phyloP scores from a whole-genome alignment of 2,797 vertebrate species.

The Spinus olivaceus region DNA sequence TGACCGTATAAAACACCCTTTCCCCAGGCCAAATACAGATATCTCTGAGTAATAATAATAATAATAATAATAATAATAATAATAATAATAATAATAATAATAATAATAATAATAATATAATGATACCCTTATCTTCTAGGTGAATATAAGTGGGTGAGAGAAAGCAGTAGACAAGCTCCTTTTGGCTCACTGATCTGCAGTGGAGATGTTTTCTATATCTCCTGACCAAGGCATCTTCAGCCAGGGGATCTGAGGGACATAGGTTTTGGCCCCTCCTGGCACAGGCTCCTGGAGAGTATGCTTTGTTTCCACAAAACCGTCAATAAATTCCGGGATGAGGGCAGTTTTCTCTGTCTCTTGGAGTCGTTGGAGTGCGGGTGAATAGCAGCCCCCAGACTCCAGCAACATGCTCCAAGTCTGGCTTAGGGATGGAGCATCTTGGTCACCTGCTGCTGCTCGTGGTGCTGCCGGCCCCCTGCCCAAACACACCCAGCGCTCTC shows the following conservation, averaged over 20 bases:
- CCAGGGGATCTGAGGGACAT: rapidly evolving
- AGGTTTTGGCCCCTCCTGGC: background rate
- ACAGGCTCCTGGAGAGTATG: background rate
- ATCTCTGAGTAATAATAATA: background rate
- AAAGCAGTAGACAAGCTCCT: background rate
- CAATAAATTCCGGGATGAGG: background rate
- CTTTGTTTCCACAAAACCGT: background rate
- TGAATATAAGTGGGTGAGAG: background rate
- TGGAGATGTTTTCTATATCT: background rate
- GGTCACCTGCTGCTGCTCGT: rapidly evolving
- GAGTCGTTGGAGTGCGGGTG: too few species aligned
- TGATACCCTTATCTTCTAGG: background rate
- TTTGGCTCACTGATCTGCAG: background rate
- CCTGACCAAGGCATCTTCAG: background rate
- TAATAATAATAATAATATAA: too few species aligned
- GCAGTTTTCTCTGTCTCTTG: background rate
- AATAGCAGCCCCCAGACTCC: background rate
- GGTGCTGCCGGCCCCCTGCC: background rate
- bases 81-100: too few species aligned
- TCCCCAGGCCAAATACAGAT: background rate
- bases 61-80: too few species aligned
- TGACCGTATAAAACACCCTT: background rate
- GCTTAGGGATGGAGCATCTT: background rate
- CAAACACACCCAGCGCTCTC: background rate
- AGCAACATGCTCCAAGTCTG: rapidly evolving